These are phyloP conservation scores for Acrocyrtus sp. DNA, from an alignment of 2,888 invertebrate genomes.

Conservation along the genomic window DNA sequence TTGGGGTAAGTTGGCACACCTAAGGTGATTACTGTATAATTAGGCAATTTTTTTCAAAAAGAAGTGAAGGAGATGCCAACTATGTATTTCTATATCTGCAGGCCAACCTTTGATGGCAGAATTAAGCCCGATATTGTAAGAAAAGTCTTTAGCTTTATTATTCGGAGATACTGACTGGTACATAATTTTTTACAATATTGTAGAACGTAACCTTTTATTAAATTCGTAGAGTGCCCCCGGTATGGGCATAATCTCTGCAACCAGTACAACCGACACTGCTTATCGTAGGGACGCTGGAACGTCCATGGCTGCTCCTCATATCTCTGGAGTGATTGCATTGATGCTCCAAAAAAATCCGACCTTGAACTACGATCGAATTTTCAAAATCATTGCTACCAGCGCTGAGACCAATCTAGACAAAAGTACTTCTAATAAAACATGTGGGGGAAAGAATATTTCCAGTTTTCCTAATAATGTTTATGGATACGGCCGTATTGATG, in stretches of 20 bases:
- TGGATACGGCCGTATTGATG: slow-evolving; percentile 9
- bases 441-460: background rate
- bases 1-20: slow-evolving; percentile 3
- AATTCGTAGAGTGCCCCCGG: slow-evolving; percentile 13
- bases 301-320: slow-evolving; percentile 26
- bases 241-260: slow-evolving; percentile 1
- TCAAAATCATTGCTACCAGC: background rate
- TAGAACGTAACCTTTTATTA: no score
- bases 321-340: slow-evolving; percentile 13
- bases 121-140: slow-evolving; percentile 21
- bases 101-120: background rate
- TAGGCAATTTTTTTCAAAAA: no score
- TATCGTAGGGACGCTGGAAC: slow-evolving; percentile 15
- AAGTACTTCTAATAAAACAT: background rate
- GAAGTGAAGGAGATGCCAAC: no score
- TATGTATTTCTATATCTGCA: no score
- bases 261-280: slow-evolving; percentile 1
- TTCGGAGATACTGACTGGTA: no score
- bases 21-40: no score
- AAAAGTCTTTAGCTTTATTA: no score
- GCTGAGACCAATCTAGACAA: background rate
- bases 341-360: slow-evolving; percentile 1
- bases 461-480: slow-evolving; percentile 19
- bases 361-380: background rate
- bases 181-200: no score